These are phyloP conservation scores for Aphelinus certus DNA, from an alignment of 1,140 invertebrate genomes.

Conservation along the genomic window DNA sequence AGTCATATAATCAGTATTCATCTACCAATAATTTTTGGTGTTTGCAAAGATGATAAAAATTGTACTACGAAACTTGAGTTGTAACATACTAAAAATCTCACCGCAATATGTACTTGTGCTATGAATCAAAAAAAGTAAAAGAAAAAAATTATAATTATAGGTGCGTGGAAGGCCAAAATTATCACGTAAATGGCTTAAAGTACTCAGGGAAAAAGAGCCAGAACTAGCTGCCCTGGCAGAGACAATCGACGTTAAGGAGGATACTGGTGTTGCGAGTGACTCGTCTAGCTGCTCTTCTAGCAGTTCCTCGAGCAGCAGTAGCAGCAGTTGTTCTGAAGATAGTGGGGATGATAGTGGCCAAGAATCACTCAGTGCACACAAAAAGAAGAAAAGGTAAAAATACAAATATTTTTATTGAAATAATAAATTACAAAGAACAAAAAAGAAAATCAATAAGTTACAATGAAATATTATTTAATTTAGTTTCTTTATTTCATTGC, in stretches of 20 bases:
- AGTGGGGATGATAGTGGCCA: slow-evolving; percentile 83
- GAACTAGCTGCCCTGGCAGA: slow-evolving; percentile 87
- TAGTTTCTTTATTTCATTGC: slow-evolving; percentile 50
- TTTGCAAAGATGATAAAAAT: no score
- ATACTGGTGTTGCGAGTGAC: slow-evolving; percentile 93
- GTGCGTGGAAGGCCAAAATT: slow-evolving; percentile 90
- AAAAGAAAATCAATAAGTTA: slow-evolving; percentile 18
- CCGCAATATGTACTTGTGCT: slow-evolving; percentile 8
- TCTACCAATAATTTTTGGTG: no score
- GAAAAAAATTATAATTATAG: slow-evolving; percentile 43
- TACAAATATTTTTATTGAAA: slow-evolving; percentile 20
- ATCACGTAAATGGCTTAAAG: slow-evolving; percentile 74
- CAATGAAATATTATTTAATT: slow-evolving; percentile 35
- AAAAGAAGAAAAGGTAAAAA: slow-evolving; percentile 79
- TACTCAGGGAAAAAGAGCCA: slow-evolving; percentile 76
- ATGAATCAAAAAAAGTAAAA: not conserved
- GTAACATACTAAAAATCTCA: not conserved
- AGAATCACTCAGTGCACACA: slow-evolving; percentile 86
- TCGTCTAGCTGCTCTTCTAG: slow-evolving; percentile 91
- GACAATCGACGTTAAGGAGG: slow-evolving; percentile 84
- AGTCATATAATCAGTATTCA: no score
- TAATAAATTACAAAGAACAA: slow-evolving; percentile 1
- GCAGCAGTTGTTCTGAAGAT: slow-evolving; percentile 72
- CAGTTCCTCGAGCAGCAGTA: slow-evolving; percentile 76
- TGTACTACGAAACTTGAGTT: no score